Evolutionary conservation across 1,140 invertebrate genomes (phyloP).

Genomic region (Drosophila guanche): DNA sequence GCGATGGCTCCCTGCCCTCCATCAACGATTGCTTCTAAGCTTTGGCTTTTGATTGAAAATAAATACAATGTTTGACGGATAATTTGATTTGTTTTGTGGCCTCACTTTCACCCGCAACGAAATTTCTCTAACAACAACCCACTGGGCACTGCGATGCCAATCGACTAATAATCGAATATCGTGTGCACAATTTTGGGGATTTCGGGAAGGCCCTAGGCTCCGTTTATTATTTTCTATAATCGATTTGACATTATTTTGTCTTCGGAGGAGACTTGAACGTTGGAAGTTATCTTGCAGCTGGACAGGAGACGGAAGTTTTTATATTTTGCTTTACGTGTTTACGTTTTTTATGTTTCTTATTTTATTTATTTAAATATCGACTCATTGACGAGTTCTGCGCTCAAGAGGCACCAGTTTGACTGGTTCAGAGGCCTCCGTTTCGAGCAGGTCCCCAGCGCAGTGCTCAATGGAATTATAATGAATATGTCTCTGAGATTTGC

Average conservation of each 20-base stretch:
- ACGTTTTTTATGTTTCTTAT: background rate
- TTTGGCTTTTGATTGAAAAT: background rate
- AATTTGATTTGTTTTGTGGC: no score
- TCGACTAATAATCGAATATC: conserved; percentile 39
- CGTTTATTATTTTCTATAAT: conserved; percentile 31
- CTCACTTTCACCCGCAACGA: no score
- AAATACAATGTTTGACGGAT: no score
- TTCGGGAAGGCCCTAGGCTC: conserved; percentile 36
- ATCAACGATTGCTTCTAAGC: conserved; percentile 65
- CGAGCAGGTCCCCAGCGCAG: background rate
- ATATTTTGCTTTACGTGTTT: conserved; percentile 11
- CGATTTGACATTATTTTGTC: conserved; percentile 29
- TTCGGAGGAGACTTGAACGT: no score
- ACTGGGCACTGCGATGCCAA: conserved; percentile 5
- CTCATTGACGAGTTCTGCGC: conserved; percentile 17
- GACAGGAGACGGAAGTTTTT: conserved; percentile 26
- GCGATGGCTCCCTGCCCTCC: conserved; percentile 59
- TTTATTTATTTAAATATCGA: conserved; percentile 17
- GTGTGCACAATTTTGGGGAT: conserved; percentile 13
- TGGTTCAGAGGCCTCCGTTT: conserved; percentile 14
- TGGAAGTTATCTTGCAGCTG: conserved; percentile 3
- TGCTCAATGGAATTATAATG: conserved; percentile 42
- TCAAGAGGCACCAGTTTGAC: conserved; percentile 30
- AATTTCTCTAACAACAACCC: no score
- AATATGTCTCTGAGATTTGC: conserved; percentile 21